Evolutionary conservation across 2,113 vertebrate genomes (phyloP), one percentile per base, ranked within the genome.

Genomic region (Malaclemys terrapin): DNA sequence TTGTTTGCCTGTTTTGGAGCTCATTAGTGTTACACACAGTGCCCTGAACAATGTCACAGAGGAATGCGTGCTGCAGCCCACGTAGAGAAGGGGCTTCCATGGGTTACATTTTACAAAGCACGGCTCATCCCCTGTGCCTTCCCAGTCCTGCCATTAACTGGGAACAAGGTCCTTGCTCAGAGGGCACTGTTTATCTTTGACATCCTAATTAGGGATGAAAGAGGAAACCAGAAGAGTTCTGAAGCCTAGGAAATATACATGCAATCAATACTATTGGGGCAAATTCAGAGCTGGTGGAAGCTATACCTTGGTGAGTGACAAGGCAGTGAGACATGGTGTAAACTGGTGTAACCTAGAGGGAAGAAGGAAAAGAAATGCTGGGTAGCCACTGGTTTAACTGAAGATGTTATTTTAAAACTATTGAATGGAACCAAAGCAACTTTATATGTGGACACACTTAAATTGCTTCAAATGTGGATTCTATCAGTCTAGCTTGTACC

Each of bases 21-120:
- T 97, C 93, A 88, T 95, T 95, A 96, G 95, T 17, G 75, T 83
- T 50, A 84, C 94, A 31, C 31, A 82, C 72, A 53, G 93, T 45
- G 92, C 87, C 90, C 94, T 69, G 92, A 89, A n/a, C 95, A 84
- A 69, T 5, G 84, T 86, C 85, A 59, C 1, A 4, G 76, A 52
- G 80, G 92, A 87, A 31, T 8, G n/a, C 0, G 2, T 35, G 91
- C 89, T 93, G 94, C 89, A 91, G 95, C 82, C 84, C 88, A 88
- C 0, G 0, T 22, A 78, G 80, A 83, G 85, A 93, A 91, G 89
- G 86, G 72, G 42, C 7, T 0, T 1, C 69, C 38, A 19, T 42
- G n/a, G 75, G 25, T 78, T 78, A 4, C 3, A 62, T 80, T 83
- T 89, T 6, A 1, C 8, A 0, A 29, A 38, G 82, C 78, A 0